Evolutionary conservation across 2,113 vertebrate genomes (phyloP), one percentile per base, ranked within the genome.

Genomic region (Atrichornis clamosus): DNA sequence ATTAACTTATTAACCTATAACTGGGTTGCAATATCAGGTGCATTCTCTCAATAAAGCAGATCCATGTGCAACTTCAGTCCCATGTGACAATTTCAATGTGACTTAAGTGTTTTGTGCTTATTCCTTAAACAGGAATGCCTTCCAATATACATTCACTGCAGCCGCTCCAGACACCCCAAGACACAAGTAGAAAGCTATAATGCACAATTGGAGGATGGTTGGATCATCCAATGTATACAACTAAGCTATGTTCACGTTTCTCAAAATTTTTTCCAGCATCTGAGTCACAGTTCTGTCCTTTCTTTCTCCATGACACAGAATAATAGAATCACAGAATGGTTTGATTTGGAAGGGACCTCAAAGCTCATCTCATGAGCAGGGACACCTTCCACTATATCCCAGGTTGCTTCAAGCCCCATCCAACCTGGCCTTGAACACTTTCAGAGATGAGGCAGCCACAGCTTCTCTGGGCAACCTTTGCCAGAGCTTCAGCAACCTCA

Each of bases 381-480:
- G 55, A 47, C n/a, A 32, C 7, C 26, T 76, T 17, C 22, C 55
- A 10, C 15, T 2, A 1, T 2, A 1, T 2, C 5, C 49, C 64
- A 70, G 35, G 10, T 0, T 56, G 35, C n/a, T 70, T 1, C 49
- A 49, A 56, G 10, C 47, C 6, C 17, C 0, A 0, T 62, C 41
- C 63, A 83, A 0, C 26, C 30, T 35, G 41, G 10, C 16, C 55
- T 49, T 55, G 55, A 30, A 8, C 35, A 62, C 27, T 77, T 0
- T 15, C 47, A 77, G 32, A 22, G 55, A 42, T 35, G 63, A 0
- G 7, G 41, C 41, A 69, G 41, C 3, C 35, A 42, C 41, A 77
- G 63, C 47, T 84, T 0, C 79, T 56, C 72, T 49, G 46, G 14
- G 14, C 11, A 55, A 0, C 17, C 47, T 69, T 47, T 83, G 62